Evolutionary conservation across 2,888 invertebrate species (phyloP).

Genomic region (Teleiodes luculella): DNA sequence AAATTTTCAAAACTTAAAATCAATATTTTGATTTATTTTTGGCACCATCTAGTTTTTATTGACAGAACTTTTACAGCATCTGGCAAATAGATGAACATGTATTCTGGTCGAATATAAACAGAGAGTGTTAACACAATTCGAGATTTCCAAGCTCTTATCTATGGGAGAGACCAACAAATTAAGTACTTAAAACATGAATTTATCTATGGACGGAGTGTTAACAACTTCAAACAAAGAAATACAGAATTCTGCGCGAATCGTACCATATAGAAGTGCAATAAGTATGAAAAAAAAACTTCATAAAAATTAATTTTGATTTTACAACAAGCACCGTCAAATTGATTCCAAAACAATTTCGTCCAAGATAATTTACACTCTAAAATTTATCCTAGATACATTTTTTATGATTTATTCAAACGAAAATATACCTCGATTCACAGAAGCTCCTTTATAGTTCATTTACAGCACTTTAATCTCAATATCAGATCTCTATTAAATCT

Average conservation of each 20-base stretch:
- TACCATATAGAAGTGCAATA: neutral
- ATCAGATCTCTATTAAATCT: conserved; percentile 58
- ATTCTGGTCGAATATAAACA: neutral
- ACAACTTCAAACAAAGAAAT: conserved; percentile 34
- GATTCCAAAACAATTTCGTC: neutral
- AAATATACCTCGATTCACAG: conserved; percentile 40
- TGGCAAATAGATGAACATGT: neutral
- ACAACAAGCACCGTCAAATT: conserved; percentile 33
- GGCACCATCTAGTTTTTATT: neutral
- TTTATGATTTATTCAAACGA: conserved; percentile 31
- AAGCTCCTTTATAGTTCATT: conserved; percentile 44
- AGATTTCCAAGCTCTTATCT: conserved; percentile 17
- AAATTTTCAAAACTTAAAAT: too few relatives aligned
- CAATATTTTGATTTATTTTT: too few relatives aligned
- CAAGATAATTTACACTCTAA: neutral
- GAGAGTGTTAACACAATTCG: conserved; percentile 23
- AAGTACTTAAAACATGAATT: conserved; percentile 71
- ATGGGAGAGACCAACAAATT: conserved; percentile 58
- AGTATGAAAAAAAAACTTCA: neutral
- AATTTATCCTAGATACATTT: conserved; percentile 13
- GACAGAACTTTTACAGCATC: neutral
- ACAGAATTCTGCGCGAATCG: neutral
- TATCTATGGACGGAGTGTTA: conserved; percentile 70
- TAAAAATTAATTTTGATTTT: conserved; percentile 22
- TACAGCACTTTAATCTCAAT: conserved; percentile 68